Percentiles rank a stretch among this genome's conserved stretches.
These are phyloP conservation scores for Gymnocheta viridis DNA, from an alignment of 2,888 invertebrate genomes.

Conservation along the genomic window DNA sequence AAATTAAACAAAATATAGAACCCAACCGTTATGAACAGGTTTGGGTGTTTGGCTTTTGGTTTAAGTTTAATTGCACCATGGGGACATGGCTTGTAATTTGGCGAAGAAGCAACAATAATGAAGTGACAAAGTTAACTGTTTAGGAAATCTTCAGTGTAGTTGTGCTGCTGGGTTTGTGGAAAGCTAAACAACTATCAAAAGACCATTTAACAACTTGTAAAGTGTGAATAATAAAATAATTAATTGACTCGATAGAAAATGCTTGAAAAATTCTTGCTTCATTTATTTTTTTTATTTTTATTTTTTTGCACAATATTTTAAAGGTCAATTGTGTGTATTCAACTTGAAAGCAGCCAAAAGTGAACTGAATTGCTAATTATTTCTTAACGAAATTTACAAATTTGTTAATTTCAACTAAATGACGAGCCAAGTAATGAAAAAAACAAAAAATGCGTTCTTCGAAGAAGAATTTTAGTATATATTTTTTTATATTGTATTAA, in stretches of 20 bases:
- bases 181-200: conserved; percentile 14
- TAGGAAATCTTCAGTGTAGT: background rate
- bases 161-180: background rate
- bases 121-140: background rate
- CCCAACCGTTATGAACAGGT: background rate
- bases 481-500: background rate
- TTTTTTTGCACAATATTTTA: conserved; percentile 49
- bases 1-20: background rate
- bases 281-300: conserved; percentile 45
- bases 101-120: background rate
- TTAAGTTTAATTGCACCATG: conserved; percentile 14
- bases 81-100: conserved; percentile 2
- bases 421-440: conserved; percentile 12
- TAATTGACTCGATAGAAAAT: conserved; percentile 59
- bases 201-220: conserved; percentile 54
- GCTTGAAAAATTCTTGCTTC: background rate
- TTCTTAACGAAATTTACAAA: conserved; percentile 5
- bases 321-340: conserved; percentile 49
- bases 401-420: conserved; percentile 43
- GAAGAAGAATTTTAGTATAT: background rate
- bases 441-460: background rate
- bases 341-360: conserved; percentile 27
- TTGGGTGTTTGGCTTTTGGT: background rate
- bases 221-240: conserved; percentile 60
- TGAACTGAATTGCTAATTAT: conserved; percentile 14